Evolutionary conservation across 2,888 invertebrate genomes (phyloP), one percentile per base, ranked within the genome.

Genomic region (Elysia crispata): DNA sequence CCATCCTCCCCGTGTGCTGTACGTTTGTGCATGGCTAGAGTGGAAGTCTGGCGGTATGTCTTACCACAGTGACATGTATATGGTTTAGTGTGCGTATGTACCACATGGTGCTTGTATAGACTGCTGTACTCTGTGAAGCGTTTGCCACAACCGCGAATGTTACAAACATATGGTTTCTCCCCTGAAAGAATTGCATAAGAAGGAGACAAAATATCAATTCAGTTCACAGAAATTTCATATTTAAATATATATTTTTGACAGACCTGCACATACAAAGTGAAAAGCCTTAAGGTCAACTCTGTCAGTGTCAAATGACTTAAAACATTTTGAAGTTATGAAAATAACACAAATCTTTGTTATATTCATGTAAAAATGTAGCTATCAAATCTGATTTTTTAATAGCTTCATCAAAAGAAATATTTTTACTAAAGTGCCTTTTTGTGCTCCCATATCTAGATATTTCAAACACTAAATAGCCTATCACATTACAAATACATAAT

Each of bases 41-140:
- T 94, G 23, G 94, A 94, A 54, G 94, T 94, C 87, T 94, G 94
- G 54, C 95, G 92, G 83, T 94, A 95, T 73, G 93, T 93, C 85
- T 94, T 93, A 1, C 93, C 93, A 88, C 95, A 95, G 80, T 94
- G 91, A 83, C 93, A 92, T 70, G 92, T 92, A 85, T 94, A 94
- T 3, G 94, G 94, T 86, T 94, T 94, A 81, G 93, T 92, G 76
- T 94, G 94, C 31, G 94, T 94, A 89, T 95, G 95, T 6, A 93
- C 94, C 57, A 94, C 92, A 86, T 94, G 94, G 89, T 95, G 95
- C 88, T 95, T 95, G 89, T 95, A 95, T 25, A 95, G 93, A 85
- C 95, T 95, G 74, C 95, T 95, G 89, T 95, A 95, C 89, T 95
- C 95, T 0, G 95, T 95, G 87, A 95, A 95, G 70, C 94, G 92